Conservation (phyloP, 2,888 invertebrate genomes). For the Gastrophysa polygoni region DNA sequence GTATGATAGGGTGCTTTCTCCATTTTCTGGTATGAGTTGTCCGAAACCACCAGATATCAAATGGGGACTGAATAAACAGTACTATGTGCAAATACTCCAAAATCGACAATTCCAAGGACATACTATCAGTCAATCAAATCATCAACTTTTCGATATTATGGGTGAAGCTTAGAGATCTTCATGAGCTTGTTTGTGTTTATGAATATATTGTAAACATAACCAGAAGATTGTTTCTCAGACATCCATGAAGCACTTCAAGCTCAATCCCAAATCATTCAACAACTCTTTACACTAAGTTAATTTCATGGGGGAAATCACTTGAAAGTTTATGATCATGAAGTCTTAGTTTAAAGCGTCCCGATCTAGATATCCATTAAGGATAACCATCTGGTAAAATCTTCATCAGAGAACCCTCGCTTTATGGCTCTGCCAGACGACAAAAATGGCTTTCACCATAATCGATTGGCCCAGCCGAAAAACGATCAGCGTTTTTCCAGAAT, state of each 20-base stretch:
- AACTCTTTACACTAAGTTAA: neutral
- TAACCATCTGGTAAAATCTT: neutral
- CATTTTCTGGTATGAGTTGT: too few species aligned
- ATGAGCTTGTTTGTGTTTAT: too few species aligned
- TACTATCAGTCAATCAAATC: too few species aligned
- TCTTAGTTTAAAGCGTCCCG: neutral
- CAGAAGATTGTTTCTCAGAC: neutral
- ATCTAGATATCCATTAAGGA: neutral
- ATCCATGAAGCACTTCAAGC: neutral
- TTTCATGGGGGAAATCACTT: neutral
- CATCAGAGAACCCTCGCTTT: neutral
- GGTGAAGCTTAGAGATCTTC: too few species aligned
- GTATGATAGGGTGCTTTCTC: too few species aligned
- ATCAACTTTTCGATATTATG: too few species aligned
- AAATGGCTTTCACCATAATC: neutral
- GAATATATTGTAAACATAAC: neutral
- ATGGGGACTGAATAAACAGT: too few species aligned
- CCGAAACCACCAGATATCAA: too few species aligned
- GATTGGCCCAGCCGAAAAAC: conserved; percentile 3
- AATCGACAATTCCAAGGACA: too few species aligned
- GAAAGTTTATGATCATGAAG: neutral
- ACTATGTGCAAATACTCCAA: too few species aligned
- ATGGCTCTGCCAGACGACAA: neutral
- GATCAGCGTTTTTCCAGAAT: conserved; percentile 8
- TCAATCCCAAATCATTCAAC: neutral